Conservation (phyloP, 2,113 vertebrate species). For the Semnornis frantzii region DNA sequence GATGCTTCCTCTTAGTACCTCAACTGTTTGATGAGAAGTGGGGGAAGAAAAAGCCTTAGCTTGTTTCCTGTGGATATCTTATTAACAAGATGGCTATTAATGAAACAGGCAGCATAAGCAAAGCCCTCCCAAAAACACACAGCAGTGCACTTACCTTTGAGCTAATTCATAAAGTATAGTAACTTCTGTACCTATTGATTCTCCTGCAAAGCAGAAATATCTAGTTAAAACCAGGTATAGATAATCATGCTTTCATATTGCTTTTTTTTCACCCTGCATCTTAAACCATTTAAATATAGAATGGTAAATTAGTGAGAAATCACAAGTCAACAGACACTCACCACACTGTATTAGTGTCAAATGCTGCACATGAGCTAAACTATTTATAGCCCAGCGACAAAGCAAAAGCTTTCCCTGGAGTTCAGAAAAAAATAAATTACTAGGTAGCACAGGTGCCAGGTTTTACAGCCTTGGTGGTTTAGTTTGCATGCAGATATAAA, state of each 20-base stretch:
- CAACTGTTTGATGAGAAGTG: background rate
- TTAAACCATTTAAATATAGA: background rate
- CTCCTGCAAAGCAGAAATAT: conserved; percentile 76
- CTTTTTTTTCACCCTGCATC: background rate
- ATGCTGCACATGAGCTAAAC: background rate
- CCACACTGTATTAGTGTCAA: background rate
- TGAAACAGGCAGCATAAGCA: background rate
- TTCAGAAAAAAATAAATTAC: background rate
- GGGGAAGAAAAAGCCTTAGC: background rate
- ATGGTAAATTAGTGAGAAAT: background rate
- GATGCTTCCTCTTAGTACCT: background rate
- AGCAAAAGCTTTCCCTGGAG: background rate
- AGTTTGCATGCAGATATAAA: background rate
- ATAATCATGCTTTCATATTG: background rate
- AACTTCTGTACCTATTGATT: conserved; percentile 74
- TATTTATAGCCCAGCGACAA: conserved; percentile 8
- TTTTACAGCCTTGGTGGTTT: background rate
- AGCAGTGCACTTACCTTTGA: conserved; percentile 77
- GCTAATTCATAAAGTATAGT: conserved; percentile 70
- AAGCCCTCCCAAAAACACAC: background rate
- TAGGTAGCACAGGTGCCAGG: background rate
- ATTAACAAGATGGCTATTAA: background rate
- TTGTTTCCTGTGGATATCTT: background rate
- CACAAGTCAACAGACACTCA: conserved; percentile 3
- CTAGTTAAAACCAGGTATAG: background rate